Evolutionary conservation across 2,113 vertebrate genomes (phyloP).

Genomic region (Progne subis): DNA sequence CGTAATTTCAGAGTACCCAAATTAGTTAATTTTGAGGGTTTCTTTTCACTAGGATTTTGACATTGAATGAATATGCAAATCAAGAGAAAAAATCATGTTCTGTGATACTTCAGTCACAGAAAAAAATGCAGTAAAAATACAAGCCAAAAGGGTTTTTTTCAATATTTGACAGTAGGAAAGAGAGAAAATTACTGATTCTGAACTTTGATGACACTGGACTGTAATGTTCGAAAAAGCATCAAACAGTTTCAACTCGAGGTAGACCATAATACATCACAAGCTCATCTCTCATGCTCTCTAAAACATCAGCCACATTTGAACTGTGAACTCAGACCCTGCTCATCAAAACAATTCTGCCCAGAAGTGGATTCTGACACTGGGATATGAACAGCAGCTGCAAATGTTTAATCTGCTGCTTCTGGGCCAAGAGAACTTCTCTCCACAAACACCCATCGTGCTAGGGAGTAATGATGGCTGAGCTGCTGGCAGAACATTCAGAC

Average conservation of each 20-base stretch:
- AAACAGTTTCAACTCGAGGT: not conserved
- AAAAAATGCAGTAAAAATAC: not conserved
- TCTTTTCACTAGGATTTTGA: not conserved
- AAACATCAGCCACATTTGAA: not conserved
- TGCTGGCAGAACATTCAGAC: not conserved
- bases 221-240: constrained; percentile 13
- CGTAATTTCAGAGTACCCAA: not conserved
- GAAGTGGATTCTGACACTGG: not conserved
- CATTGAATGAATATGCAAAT: not conserved
- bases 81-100: not conserved
- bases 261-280: not conserved
- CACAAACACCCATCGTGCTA: accelerated
- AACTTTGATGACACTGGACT: not conserved
- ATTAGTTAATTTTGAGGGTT: not conserved
- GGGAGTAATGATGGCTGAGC: not conserved
- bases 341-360: not conserved
- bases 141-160: not conserved
- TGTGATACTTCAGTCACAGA: not conserved
- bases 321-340: not conserved
- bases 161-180: not conserved
- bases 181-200: not conserved
- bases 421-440: not conserved
- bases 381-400: not conserved
- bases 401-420: not conserved
- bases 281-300: not conserved